These are phyloP conservation scores for Crocallis elinguaria DNA, from an alignment of 2,888 invertebrate genomes.

Conservation along the genomic window DNA sequence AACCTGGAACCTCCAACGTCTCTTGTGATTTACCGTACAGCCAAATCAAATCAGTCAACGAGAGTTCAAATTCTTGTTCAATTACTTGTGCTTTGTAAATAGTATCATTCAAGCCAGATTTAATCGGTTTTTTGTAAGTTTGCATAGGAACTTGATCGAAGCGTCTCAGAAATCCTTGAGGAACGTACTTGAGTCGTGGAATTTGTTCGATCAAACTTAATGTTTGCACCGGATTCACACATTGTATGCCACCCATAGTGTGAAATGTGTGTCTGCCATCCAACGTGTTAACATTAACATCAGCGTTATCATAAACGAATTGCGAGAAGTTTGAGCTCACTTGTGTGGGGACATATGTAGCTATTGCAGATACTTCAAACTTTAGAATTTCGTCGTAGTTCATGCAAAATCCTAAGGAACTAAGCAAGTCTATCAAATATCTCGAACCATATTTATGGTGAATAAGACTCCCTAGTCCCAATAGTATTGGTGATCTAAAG, in stretches of 20 bases:
- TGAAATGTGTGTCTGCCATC: constrained; percentile 4
- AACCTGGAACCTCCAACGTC: constrained; percentile 46
- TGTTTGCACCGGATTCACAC: constrained; percentile 38
- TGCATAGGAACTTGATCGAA: constrained; percentile 40
- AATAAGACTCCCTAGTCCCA: no score
- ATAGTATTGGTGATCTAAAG: no score
- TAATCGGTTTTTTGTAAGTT: constrained; percentile 40
- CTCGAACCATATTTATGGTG: no score
- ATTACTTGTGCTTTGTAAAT: constrained; percentile 41
- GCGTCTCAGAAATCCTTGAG: constrained; percentile 31
- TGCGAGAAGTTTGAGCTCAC: no score
- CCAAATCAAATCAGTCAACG: constrained; percentile 42
- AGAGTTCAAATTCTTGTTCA: constrained; percentile 36
- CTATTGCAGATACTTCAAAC: no score
- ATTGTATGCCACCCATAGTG: constrained; percentile 29
- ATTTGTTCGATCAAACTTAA: constrained; percentile 32
- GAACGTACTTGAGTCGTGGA: constrained; percentile 38
- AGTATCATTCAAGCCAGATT: constrained; percentile 42
- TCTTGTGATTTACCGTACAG: constrained; percentile 48
- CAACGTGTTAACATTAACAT: constrained; percentile 1
- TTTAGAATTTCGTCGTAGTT: no score
- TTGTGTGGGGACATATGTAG: no score
- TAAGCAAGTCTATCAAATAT: no score
- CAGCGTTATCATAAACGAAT: background rate
- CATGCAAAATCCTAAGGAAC: no score